phyloP scores from a whole-genome alignment of 1,140 invertebrate species.

The Laupala kohalensis region DNA sequence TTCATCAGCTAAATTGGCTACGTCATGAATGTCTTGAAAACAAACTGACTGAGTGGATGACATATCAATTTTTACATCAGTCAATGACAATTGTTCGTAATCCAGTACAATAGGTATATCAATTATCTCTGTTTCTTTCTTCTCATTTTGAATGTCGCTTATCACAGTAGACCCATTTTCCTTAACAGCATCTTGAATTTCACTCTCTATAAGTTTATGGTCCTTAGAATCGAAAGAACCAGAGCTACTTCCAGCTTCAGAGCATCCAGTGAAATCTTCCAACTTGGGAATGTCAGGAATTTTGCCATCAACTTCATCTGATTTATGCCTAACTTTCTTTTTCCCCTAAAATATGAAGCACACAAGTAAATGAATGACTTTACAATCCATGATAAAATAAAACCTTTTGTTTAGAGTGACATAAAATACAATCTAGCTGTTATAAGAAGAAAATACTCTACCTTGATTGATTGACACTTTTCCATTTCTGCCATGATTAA shows the following conservation, averaged over 20 bases:
- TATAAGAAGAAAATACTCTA: not conserved
- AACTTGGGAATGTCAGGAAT: slow-evolving; percentile 23
- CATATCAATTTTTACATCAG: slow-evolving; percentile 1
- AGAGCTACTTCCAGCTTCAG: not conserved
- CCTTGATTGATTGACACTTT: not conserved
- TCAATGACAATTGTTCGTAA: not conserved
- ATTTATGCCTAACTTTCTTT: slow-evolving; percentile 23
- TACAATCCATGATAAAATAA: too few species aligned
- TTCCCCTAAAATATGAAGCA: too few species aligned
- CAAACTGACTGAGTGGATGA: not conserved
- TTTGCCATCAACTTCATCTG: not conserved
- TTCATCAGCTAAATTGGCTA: not conserved
- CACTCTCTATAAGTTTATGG: slow-evolving; percentile 32
- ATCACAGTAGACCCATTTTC: slow-evolving; percentile 17
- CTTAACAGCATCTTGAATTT: slow-evolving; percentile 32
- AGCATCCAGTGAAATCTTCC: slow-evolving; percentile 25
- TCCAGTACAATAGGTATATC: not conserved
- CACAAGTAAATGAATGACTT: too few species aligned
- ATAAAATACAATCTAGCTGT: too few species aligned
- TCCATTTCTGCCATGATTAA: not conserved
- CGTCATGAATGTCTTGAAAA: not conserved
- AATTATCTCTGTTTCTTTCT: not conserved
- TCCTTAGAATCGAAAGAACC: slow-evolving; percentile 27
- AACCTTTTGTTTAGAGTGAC: too few species aligned
- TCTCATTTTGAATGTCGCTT: not conserved